phyloP scores from a whole-genome alignment of 2,113 vertebrate genomes.

The Zapornia atra region DNA sequence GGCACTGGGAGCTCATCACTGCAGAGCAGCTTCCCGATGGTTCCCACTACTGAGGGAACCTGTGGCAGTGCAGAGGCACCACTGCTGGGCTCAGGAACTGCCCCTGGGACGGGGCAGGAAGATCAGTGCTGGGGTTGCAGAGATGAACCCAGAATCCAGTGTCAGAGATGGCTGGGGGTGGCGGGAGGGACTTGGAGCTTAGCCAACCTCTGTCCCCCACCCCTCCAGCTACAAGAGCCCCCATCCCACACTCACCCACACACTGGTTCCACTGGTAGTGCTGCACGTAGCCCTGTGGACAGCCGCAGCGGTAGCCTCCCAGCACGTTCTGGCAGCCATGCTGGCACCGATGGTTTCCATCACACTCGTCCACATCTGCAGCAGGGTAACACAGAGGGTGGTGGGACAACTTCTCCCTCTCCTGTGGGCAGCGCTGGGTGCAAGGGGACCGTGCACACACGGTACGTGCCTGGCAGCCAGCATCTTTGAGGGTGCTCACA shows the following conservation, averaged over 20 bases:
- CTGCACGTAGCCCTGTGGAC: constrained; percentile 91
- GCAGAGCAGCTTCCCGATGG: background rate
- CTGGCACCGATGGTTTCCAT: constrained; percentile 88
- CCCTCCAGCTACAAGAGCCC: background rate
- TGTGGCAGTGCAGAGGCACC: background rate
- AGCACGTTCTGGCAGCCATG: constrained; percentile 94
- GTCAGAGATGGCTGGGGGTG: background rate
- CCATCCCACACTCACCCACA: constrained; percentile 81
- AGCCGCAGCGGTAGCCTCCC: constrained; percentile 90
- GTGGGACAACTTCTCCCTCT: background rate
- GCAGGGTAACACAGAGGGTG: background rate
- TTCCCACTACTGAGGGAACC: background rate
- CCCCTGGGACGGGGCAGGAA: background rate
- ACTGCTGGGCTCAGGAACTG: background rate
- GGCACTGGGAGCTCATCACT: background rate
- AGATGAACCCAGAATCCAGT: background rate
- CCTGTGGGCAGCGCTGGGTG: background rate
- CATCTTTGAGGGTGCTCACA: background rate
- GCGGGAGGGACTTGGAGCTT: background rate
- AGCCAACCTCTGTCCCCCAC: background rate
- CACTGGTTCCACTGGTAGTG: constrained; percentile 98
- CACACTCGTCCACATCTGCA: constrained; percentile 91
- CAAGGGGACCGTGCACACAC: background rate
- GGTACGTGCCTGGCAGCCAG: background rate
- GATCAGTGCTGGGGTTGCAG: background rate